Evolutionary conservation across 2,113 vertebrate genomes (phyloP).

Genomic region (Sphyrna mokarran): DNA sequence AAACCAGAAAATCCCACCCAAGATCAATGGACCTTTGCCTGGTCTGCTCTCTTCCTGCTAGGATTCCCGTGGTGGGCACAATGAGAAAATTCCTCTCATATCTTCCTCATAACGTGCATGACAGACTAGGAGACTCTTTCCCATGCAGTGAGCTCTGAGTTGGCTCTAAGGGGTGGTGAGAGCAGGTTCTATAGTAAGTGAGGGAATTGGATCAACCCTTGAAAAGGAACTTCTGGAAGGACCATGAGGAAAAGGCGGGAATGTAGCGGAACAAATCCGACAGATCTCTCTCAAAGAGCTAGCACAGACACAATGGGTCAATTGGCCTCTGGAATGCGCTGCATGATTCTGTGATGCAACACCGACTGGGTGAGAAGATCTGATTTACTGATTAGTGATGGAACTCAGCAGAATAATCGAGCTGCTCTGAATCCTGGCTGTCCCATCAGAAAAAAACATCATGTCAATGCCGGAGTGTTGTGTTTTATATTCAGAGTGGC

Average conservation of each 20-base stretch:
- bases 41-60: too few species aligned
- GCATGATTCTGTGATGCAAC: neutral
- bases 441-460: neutral
- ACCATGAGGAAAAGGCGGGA: too few species aligned
- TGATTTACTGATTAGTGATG: neutral
- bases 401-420: neutral
- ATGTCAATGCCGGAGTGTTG: neutral
- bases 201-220: neutral
- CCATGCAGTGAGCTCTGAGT: neutral
- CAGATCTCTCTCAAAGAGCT: neutral
- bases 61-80: too few species aligned
- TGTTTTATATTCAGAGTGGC: neutral
- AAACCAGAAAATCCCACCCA: too few species aligned
- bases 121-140: neutral
- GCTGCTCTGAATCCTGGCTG: neutral
- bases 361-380: neutral
- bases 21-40: too few species aligned
- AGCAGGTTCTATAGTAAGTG: neutral
- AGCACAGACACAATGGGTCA: neutral
- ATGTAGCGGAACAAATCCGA: neutral
- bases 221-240: neutral
- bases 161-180: neutral
- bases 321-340: neutral
- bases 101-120: neutral
- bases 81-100: neutral